Conservation (phyloP, 2,888 invertebrate genomes). For the Drosophila emarginata region DNA sequence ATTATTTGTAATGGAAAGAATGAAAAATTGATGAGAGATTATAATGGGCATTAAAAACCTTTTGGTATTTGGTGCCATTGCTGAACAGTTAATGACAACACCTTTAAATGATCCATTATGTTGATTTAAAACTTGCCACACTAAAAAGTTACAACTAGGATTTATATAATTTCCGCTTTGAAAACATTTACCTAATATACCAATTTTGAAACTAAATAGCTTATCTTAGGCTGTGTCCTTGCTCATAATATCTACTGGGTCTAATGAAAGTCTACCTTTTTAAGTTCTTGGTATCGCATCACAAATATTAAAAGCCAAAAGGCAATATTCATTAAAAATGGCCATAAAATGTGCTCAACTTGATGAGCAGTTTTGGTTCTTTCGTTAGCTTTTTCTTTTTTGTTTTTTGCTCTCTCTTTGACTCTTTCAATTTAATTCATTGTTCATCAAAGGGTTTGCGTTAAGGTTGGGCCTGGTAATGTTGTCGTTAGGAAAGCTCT, state of each 20-base stretch:
- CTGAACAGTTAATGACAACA: no score
- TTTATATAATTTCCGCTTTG: not conserved
- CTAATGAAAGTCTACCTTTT: slow-evolving; percentile 1
- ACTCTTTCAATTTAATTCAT: slow-evolving; percentile 56
- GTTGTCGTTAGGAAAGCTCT: slow-evolving; percentile 55
- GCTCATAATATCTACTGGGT: slow-evolving; percentile 13
- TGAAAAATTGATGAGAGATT: no score
- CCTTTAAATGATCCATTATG: no score
- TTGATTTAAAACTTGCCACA: no score
- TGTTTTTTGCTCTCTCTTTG: slow-evolving; percentile 14
- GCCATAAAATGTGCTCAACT: slow-evolving; percentile 57
- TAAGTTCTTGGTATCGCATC: slow-evolving; percentile 17
- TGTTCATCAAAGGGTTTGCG: slow-evolving; percentile 48
- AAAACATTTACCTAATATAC: not conserved
- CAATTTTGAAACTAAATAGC: not conserved
- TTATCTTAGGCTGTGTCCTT: slow-evolving; percentile 24
- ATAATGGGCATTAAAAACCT: no score
- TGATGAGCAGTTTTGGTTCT: slow-evolving; percentile 31
- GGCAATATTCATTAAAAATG: slow-evolving; percentile 73
- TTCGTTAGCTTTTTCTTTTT: slow-evolving; percentile 9
- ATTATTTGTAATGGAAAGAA: no score
- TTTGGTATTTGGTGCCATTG: no score
- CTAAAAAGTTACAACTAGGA: not conserved
- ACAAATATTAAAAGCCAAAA: slow-evolving; percentile 67
- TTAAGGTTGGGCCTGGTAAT: slow-evolving; percentile 50